These are phyloP conservation scores for Vombatus ursinus DNA, from an alignment of 2,113 vertebrate genomes.

Conservation along the genomic window DNA sequence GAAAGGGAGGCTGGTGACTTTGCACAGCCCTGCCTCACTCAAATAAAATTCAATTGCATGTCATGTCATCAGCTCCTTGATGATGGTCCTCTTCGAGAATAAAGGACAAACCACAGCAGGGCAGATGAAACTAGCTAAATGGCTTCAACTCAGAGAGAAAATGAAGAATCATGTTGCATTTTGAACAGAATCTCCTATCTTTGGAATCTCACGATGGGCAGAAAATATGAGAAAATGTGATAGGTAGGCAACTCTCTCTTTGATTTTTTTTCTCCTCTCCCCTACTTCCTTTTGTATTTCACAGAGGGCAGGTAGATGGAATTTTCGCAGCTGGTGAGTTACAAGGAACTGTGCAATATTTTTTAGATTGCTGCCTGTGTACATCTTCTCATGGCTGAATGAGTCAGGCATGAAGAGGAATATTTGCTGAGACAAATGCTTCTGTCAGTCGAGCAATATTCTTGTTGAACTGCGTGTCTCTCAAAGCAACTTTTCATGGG, in stretches of 20 bases:
- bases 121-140: not conserved
- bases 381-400: slow-evolving; percentile 77
- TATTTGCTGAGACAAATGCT: slow-evolving; percentile 80
- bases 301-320: slow-evolving; percentile 53
- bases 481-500: slow-evolving; percentile 68
- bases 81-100: too few relatives aligned
- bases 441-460: slow-evolving; percentile 77
- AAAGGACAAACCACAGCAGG: too few relatives aligned
- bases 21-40: too few relatives aligned
- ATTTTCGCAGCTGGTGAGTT: slow-evolving; percentile 64
- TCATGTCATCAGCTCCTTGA: too few relatives aligned
- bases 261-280: slow-evolving; percentile 40
- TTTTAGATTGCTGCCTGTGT: slow-evolving; percentile 69
- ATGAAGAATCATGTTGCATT: not conserved
- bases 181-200: not conserved
- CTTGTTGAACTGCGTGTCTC: slow-evolving; percentile 77
- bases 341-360: slow-evolving; percentile 74
- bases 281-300: slow-evolving; percentile 9
- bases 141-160: not conserved
- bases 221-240: not conserved
- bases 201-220: not conserved
- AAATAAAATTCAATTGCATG: too few relatives aligned
- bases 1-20: too few relatives aligned
- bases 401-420: slow-evolving; percentile 74
- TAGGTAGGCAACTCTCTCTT: not conserved